Evolutionary conservation across 2,888 invertebrate species (phyloP), one percentile per base, ranked within the genome.

Genomic region (Hirtodrosophila histrioides): DNA sequence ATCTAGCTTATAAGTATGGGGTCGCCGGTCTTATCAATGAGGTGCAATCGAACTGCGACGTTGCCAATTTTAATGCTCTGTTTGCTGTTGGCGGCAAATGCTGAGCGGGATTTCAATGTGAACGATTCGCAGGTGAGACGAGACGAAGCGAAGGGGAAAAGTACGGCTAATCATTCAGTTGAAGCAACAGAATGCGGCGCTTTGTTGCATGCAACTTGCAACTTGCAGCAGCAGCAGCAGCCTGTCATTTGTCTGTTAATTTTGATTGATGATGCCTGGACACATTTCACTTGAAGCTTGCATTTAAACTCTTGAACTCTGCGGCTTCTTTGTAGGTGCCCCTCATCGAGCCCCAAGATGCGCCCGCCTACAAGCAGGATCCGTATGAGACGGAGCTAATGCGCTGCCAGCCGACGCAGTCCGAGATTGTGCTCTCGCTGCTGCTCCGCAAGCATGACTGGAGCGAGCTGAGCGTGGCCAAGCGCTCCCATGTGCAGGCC

Each of bases 31-130:
- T 78, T 82, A 78, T 80, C 78, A 71, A 64, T 41, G 50, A 50
- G 65, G 56, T 66, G 56, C 46, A 68, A 66, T 74, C 76, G 69
- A 50, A 50, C 51, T 62, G 67, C 65, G 24, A 66, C 61, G 53
- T 29, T 69, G 66, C 65, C 51, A 68, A 62, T 77, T 68, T 67
- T 72, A 44, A 50, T 74, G 78, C 68, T 78, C 37, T 53, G 41
- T 11, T 50, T 76, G 56, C 50, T 66, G 39, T 40, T 69, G 12
- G 62, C 75, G 56, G 72, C 76, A 53, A 73, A 61, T 54, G 89
- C 86, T 56, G 90, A 91, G 76, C 88, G 86, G 72, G 91, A 91
- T 75, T 91, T 91, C 78, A 91, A 91, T 86, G 90, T 89, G 76
- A 91, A 91, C 62, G 91, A 91, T 65, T 88, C 89, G 61, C 91